Conservation (phyloP, 1,140 invertebrate genomes). For the Drosophila elegans region DNA sequence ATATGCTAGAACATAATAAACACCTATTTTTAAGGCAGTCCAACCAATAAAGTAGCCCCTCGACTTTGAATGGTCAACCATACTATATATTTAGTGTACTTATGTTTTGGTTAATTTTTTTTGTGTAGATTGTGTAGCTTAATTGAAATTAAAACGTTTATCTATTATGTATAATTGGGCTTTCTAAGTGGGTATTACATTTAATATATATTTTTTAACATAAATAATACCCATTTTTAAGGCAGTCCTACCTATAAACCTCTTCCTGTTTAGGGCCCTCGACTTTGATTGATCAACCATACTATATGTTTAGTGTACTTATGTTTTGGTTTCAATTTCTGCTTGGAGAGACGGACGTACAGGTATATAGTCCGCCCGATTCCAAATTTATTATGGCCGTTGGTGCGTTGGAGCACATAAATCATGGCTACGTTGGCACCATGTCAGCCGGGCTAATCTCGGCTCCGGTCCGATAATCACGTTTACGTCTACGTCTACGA, state of each 20-base stretch:
- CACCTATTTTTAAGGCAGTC: neutral
- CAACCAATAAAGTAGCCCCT: neutral
- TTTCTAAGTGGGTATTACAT: no score
- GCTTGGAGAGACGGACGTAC: slow-evolving; percentile 1
- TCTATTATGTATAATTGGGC: no score
- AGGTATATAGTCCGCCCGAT: slow-evolving; percentile 4
- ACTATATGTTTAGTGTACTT: neutral
- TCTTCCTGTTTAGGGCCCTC: neutral
- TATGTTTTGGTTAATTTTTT: neutral
- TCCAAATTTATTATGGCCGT: slow-evolving; percentile 33
- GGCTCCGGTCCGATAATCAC: slow-evolving; percentile 50
- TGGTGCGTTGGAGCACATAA: slow-evolving; percentile 35
- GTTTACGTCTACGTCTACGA: slow-evolving; percentile 22
- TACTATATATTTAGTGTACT: neutral
- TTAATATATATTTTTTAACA: no score
- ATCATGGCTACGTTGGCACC: slow-evolving; percentile 51
- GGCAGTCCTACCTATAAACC: neutral
- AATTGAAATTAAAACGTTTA: no score
- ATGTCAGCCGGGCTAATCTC: slow-evolving; percentile 53
- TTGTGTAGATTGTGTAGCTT: no score
- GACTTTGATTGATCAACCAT: slow-evolving; percentile 56
- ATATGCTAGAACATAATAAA: no score
- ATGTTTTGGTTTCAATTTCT: slow-evolving; percentile 12
- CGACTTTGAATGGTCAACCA: slow-evolving; percentile 55
- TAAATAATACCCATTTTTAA: neutral